Evolutionary conservation across 2,113 vertebrate genomes (phyloP).

Genomic region (Onychostruthus taczanowskii): DNA sequence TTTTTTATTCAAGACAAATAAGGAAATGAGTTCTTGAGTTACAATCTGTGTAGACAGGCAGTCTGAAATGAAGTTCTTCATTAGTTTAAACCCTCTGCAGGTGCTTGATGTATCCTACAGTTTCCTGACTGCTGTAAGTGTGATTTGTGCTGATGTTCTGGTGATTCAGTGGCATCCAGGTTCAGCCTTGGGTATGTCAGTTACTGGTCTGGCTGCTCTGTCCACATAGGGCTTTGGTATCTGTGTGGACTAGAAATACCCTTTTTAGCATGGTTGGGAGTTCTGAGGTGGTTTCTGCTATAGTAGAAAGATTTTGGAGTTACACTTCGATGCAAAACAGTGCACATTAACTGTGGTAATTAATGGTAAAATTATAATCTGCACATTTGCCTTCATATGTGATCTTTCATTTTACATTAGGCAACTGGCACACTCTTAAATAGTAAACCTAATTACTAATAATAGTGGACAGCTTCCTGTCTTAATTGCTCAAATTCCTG

Average conservation of each 20-base stretch:
- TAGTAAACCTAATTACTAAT: not conserved
- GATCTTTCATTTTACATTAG: not conserved
- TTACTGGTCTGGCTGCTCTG: not conserved
- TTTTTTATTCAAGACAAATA: not conserved
- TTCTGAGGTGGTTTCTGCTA: not conserved
- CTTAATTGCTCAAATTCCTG: not conserved
- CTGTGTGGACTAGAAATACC: not conserved
- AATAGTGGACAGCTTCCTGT: not conserved
- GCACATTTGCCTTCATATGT: not conserved
- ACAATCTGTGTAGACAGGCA: not conserved
- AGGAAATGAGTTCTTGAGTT: not conserved
- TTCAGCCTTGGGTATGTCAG: not conserved
- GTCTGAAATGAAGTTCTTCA: not conserved
- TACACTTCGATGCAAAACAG: not conserved
- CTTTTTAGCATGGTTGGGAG: not conserved
- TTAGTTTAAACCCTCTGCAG: not conserved
- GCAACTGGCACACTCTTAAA: not conserved
- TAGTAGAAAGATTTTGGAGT: not conserved
- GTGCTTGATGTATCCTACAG: not conserved
- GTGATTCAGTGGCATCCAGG: not conserved
- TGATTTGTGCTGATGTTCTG: not conserved
- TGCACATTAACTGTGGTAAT: not conserved
- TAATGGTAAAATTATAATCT: not conserved
- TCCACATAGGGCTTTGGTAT: not conserved
- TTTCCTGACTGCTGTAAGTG: not conserved